Evolutionary conservation across 1,140 invertebrate species (phyloP).

Genomic region (Parasteatoda tepidariorum): DNA sequence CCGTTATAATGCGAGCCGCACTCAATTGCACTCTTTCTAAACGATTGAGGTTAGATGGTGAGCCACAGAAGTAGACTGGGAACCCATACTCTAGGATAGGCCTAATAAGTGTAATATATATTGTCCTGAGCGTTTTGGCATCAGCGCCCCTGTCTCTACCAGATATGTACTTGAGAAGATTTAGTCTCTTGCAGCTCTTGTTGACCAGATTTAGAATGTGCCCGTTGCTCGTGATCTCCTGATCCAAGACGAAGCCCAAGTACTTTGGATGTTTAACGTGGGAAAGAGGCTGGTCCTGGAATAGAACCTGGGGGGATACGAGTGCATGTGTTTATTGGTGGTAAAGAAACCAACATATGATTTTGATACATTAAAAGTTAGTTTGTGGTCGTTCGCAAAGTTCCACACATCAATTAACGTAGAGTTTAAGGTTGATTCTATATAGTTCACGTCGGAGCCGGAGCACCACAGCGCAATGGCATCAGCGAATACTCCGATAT

Average conservation of each 20-base stretch:
- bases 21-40: neutral
- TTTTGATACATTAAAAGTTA: slow-evolving; percentile 5
- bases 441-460: neutral
- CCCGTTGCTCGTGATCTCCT: neutral
- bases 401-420: slow-evolving; percentile 1
- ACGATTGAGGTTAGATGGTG: too few species aligned
- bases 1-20: neutral
- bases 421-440: slow-evolving; percentile 4
- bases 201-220: neutral
- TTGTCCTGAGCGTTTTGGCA: neutral
- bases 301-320: neutral
- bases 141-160: neutral
- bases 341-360: neutral
- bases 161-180: neutral
- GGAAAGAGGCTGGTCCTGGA: neutral
- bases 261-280: neutral
- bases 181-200: neutral
- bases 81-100: slow-evolving; percentile 1
- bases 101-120: neutral
- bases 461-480: slow-evolving; percentile 7
- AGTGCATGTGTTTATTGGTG: slow-evolving; percentile 4
- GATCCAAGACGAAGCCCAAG: neutral
- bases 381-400: neutral
- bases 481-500: slow-evolving; percentile 1
- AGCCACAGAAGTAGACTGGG: neutral